Conservation (phyloP, 2,113 vertebrate genomes). For the Anarhynchus alexandrinus region DNA sequence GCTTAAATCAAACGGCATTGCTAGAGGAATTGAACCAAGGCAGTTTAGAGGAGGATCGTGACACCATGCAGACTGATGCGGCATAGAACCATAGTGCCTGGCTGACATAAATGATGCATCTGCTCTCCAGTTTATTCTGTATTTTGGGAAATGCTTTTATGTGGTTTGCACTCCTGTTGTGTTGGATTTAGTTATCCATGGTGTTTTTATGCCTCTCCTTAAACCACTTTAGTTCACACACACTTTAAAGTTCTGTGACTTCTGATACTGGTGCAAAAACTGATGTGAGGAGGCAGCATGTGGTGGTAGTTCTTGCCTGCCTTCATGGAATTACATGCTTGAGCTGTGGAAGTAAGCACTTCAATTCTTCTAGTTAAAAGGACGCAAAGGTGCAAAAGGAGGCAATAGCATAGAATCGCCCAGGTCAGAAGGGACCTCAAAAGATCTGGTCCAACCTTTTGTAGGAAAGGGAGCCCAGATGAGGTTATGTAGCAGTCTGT, state of each 20-base stretch:
- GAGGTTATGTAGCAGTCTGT: background rate
- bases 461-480: background rate
- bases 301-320: background rate
- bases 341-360: background rate
- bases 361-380: background rate
- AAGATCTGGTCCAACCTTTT: background rate
- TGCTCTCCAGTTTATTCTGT: background rate
- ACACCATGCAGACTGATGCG: background rate
- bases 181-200: background rate
- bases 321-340: background rate
- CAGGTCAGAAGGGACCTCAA: background rate
- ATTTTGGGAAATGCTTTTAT: background rate
- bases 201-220: background rate
- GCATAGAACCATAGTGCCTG: background rate
- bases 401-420: background rate
- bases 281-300: background rate
- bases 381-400: background rate
- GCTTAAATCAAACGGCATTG: background rate
- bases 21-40: background rate
- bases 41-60: background rate
- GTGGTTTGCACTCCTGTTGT: background rate
- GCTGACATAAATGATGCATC: background rate
- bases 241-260: background rate
- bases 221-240: background rate
- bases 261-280: background rate